Evolutionary conservation across 1,140 invertebrate species (phyloP), one percentile per base, ranked within the genome.

Genomic region (Bathynomus jamesi): DNA sequence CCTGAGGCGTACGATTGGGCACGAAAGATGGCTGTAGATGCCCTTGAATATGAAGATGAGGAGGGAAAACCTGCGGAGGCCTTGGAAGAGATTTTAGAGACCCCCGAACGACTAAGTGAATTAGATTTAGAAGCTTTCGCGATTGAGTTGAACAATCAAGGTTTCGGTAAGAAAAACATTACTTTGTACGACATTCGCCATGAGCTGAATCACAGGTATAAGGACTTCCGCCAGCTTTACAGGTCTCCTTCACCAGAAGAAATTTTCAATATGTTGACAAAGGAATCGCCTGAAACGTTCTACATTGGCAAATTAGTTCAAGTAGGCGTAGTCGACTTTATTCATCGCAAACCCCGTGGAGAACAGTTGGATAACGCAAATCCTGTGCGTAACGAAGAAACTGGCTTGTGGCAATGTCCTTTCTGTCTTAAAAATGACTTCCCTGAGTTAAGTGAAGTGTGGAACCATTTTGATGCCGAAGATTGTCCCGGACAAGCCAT

Each of bases 1-100:
- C 97, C 97, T 0, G 98, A 99, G 83, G 96, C 95, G 0, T 99
- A 99, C 79, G 97, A 99, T 81, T 99, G 96, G 96, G 98, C 98
- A 0, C 84, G 96, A 25, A 99, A 99, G 85, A 99, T 99, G 96
- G 98, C 97, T 3, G 95, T 99, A 0, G 98, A 99, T 85, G 98
- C 98, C 7, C 83, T 99, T 11, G 98, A 99, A 78, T 98, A 98
- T 78, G 96, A 99, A 78, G 95, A 97, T 78, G 94, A 96, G 79
- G 93, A 87, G 74, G 84, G 83, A n/a, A 69, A 99, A 85, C 95
- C 96, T 0, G 94, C 95, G 0, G 93, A 93, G 3, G 96, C 97
- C 21, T 83, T 99, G 0, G 96, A 99, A 80, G 96, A 99, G 83
- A 99, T 99, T 79, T 82, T 99, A 0, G 93, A 98, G 82, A 93